Conservation (phyloP, 2,113 vertebrate genomes). For the Pluvialis apricaria region DNA sequence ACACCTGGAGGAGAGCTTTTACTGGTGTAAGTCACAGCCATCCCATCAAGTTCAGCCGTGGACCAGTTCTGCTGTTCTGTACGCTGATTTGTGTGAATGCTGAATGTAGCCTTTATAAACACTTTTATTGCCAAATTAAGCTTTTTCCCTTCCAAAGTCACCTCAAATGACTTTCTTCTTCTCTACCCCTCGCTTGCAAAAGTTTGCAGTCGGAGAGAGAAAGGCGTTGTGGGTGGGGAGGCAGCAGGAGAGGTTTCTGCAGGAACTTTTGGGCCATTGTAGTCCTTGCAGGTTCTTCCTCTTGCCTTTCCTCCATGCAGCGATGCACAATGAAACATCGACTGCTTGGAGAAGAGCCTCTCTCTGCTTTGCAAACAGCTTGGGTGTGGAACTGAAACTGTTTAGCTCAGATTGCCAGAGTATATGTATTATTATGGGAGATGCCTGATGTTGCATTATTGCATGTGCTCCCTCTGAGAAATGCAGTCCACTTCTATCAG, state of each 20-base stretch:
- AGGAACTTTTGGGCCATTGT: rapidly evolving
- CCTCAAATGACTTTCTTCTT: neutral
- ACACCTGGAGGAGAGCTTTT: neutral
- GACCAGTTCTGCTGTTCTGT: neutral
- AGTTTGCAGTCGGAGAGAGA: neutral
- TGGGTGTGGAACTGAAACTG: neutral
- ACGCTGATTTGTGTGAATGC: neutral
- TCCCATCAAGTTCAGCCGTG: rapidly evolving
- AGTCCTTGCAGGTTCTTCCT: neutral
- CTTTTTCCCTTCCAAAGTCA: conserved; percentile 3
- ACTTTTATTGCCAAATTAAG: conserved; percentile 30
- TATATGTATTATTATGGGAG: neutral
- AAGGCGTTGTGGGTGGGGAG: neutral
- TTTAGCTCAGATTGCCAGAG: neutral
- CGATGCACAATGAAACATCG: rapidly evolving
- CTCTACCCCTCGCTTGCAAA: neutral
- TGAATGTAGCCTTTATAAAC: conserved; percentile 12
- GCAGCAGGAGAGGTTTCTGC: neutral
- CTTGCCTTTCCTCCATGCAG: rapidly evolving
- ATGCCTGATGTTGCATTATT: neutral
- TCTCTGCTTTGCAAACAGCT: neutral
- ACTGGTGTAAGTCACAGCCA: neutral
- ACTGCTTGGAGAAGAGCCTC: neutral
- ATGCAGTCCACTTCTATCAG: rapidly evolving
- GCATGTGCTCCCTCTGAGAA: neutral